Evolutionary conservation across 2,888 invertebrate species (phyloP), one percentile per base, ranked within the genome.

Genomic region (Nomada ferruginata): DNA sequence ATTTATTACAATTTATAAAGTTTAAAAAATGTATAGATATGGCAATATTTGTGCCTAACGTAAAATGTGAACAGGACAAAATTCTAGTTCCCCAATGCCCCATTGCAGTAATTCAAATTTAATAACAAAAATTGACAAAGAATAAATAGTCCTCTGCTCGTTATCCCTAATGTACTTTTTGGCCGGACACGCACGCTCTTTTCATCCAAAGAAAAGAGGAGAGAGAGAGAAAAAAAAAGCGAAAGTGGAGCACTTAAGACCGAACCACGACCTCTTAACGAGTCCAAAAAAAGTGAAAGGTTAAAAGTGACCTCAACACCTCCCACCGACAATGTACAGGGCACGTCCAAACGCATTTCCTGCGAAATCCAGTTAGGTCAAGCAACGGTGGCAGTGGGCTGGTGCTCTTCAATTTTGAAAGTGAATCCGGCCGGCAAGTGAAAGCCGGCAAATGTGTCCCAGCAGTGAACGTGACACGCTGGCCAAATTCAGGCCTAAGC

Each of bases 391-490:
- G 64, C 47, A 52, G 55, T 15, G 71, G 42, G 61, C 66, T 18
- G 50, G 50, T 50, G 57, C 20, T 55, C 60, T 66, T 79, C 83
- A 83, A 85, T 88, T 86, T 84, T 87, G 87, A 87, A 90, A 89
- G 91, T 86, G 87, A 89, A 90, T 85, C 83, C 83, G 79, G 74
- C 63, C 74, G 78, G 64, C 82, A 82, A 89, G 91, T 89, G 91
- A 91, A 91, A 91, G 91, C 89, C 71, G 80, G 15, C 63, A 82
- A 81, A 83, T 85, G 85, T 82, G 85, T 82, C 75, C 77, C 85
- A 85, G 73, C 87, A 81, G 88, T 83, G 90, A 90, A 91, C 91
- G 91, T 90, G 91, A 91, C 91, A 89, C 90, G 91, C 83, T 91
- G 91, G 90, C 90, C 91, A 91, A 91, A 91, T 91, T 91, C 89